phyloP scores from a whole-genome alignment of 2,888 invertebrate species.

The Mesochorus sp. region DNA sequence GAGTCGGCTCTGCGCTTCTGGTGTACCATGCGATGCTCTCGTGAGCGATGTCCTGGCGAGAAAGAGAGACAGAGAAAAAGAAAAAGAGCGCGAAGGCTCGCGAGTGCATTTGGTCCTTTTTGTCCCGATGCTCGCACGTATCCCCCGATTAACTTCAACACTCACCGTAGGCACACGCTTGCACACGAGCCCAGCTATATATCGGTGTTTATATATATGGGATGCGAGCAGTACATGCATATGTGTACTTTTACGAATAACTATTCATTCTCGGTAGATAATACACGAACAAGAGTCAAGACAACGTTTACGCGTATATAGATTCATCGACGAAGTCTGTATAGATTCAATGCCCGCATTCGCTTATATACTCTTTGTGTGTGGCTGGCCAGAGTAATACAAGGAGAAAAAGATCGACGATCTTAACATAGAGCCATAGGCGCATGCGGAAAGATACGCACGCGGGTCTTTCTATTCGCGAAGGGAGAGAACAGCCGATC shows the following conservation, averaged over 20 bases:
- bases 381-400: too few species aligned
- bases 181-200: neutral
- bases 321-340: slow-evolving; percentile 54
- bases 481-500: slow-evolving; percentile 52
- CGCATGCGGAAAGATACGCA: slow-evolving; percentile 66
- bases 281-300: slow-evolving; percentile 33
- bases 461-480: slow-evolving; percentile 61
- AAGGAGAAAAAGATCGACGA: slow-evolving; percentile 40
- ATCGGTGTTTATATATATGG: slow-evolving; percentile 41
- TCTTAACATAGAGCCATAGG: slow-evolving; percentile 12
- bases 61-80: neutral
- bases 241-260: neutral
- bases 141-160: neutral
- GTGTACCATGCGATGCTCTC: slow-evolving; percentile 68
- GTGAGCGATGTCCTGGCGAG: slow-evolving; percentile 77
- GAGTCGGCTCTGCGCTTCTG: slow-evolving; percentile 29
- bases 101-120: slow-evolving; percentile 48
- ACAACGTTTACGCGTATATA: slow-evolving; percentile 55
- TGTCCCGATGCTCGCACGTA: slow-evolving; percentile 27
- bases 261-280: slow-evolving; percentile 24
- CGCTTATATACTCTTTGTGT: too few species aligned
- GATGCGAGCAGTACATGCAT: slow-evolving; percentile 11
- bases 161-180: slow-evolving; percentile 30
- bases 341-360: slow-evolving; percentile 8
- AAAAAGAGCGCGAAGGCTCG: slow-evolving; percentile 12